These are phyloP conservation scores for Tipula unca DNA, from an alignment of 2,888 invertebrate species.

Conservation along the genomic window DNA sequence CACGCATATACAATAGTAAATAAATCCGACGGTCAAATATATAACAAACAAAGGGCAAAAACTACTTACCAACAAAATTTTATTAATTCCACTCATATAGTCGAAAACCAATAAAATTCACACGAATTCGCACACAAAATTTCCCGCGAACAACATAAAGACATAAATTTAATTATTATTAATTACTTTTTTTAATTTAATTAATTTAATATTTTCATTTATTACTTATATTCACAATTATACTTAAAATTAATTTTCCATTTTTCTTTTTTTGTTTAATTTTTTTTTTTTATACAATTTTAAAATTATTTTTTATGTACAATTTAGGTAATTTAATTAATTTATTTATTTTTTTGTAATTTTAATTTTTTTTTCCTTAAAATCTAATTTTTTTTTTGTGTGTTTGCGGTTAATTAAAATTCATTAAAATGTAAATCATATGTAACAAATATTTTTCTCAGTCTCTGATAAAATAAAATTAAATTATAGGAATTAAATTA, in stretches of 20 bases:
- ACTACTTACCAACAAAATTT: no score
- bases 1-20: no score
- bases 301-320: conserved; percentile 14
- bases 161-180: no score
- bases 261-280: background rate
- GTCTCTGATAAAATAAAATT: conserved; percentile 17
- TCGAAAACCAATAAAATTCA: background rate
- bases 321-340: background rate
- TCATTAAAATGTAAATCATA: background rate
- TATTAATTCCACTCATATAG: no score
- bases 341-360: background rate
- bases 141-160: background rate
- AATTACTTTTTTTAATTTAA: background rate
- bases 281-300: background rate
- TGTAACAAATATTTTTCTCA: background rate
- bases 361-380: background rate
- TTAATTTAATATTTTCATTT: background rate
- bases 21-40: no score
- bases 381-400: background rate
- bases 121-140: background rate
- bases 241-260: background rate
- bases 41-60: no score
- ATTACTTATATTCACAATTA: conserved; percentile 14
- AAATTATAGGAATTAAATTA: no score
- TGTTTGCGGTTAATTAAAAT: background rate